Conservation (phyloP, 2,888 invertebrate genomes). For the Rambutsinella grinnellia region DNA sequence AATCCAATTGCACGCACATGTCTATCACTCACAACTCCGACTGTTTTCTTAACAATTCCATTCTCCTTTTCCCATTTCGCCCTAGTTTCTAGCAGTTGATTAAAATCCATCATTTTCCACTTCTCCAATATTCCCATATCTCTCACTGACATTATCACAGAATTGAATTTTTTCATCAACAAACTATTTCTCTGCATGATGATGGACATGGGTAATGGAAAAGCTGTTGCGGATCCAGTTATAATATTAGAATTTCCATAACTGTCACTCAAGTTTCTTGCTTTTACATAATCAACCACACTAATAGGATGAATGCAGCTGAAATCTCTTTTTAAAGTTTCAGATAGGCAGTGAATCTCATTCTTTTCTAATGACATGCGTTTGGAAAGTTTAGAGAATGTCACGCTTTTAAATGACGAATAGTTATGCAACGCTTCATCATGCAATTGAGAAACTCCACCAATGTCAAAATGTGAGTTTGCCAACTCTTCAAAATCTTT, state of each 20-base stretch:
- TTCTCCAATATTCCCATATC: conserved; percentile 36
- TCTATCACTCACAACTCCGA: neutral
- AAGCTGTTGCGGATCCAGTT: conserved; percentile 17
- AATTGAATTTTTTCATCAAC: conserved; percentile 33
- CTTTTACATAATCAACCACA: conserved; percentile 34
- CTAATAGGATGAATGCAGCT: conserved; percentile 44
- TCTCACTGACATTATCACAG: conserved; percentile 17
- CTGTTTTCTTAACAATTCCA: conserved; percentile 9
- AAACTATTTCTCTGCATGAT: conserved; percentile 28
- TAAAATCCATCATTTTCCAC: conserved; percentile 42
- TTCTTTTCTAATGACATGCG: conserved; percentile 33
- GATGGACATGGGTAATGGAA: conserved; percentile 20
- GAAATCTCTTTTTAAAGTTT: conserved; percentile 17
- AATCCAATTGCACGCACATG: conserved; percentile 13
- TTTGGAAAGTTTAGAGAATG: conserved; percentile 23
- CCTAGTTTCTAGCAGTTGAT: conserved; percentile 10
- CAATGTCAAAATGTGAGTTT: conserved; percentile 29
- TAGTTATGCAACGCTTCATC: conserved; percentile 48
- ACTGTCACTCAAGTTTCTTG: conserved; percentile 36
- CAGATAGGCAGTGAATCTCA: conserved; percentile 28
- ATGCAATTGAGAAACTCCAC: conserved; percentile 38
- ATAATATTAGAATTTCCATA: conserved; percentile 15
- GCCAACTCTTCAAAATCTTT: conserved; percentile 46
- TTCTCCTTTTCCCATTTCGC: conserved; percentile 29
- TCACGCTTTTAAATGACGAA: conserved; percentile 23